Evolutionary conservation across 2,888 invertebrate genomes (phyloP).

Genomic region (Agapetus fuscipes): DNA sequence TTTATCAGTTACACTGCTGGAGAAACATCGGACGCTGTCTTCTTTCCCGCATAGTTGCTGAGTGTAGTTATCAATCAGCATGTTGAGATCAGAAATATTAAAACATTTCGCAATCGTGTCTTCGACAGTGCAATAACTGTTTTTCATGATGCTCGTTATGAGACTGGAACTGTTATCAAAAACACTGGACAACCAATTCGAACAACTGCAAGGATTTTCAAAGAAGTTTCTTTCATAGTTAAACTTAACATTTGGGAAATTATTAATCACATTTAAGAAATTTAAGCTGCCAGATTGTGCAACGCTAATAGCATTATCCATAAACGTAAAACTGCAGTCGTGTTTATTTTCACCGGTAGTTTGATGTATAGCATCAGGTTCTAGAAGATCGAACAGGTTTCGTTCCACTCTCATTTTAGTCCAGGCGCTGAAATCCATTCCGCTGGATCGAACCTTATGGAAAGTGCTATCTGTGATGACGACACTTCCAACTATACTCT

Average conservation of each 20-base stretch:
- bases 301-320: constrained; percentile 48
- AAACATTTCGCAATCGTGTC: constrained; percentile 53
- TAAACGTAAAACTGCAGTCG: constrained; percentile 37
- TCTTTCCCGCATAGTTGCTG: constrained; percentile 46
- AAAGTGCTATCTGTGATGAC: constrained; percentile 53
- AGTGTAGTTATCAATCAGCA: constrained; percentile 52
- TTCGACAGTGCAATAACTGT: constrained; percentile 55
- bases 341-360: background rate
- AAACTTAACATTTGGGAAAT: constrained; percentile 33
- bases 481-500: constrained; percentile 51
- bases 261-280: constrained; percentile 47
- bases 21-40: constrained; percentile 48
- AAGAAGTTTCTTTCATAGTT: constrained; percentile 53
- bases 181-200: constrained; percentile 43
- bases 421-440: constrained; percentile 58
- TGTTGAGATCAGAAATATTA: constrained; percentile 52
- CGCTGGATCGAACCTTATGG: constrained; percentile 43
- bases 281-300: constrained; percentile 44
- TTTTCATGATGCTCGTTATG: constrained; percentile 37
- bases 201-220: constrained; percentile 52
- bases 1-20: constrained; percentile 30
- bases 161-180: constrained; percentile 35
- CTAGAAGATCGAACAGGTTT: constrained; percentile 54
- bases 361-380: constrained; percentile 32
- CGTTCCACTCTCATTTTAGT: constrained; percentile 52